These are phyloP conservation scores for Triplophysa yarkandensis DNA, from an alignment of 2,797 vertebrate genomes.

Conservation along the genomic window DNA sequence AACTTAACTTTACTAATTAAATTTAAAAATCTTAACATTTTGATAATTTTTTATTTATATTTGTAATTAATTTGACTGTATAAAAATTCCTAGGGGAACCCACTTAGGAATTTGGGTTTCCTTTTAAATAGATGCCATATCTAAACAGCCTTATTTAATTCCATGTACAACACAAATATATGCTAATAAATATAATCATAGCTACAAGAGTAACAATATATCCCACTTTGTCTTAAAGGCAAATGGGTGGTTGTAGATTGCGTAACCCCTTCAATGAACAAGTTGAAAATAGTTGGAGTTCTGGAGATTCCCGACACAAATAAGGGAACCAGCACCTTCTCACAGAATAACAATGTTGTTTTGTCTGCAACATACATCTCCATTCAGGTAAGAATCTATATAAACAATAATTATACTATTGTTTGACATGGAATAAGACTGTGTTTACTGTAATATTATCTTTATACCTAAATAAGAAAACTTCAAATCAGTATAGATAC, in stretches of 20 bases:
- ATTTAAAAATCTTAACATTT: no score
- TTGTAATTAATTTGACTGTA: no score
- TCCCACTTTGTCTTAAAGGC: constrained; percentile 62
- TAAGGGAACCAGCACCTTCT: constrained; percentile 45
- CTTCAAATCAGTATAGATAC: no score
- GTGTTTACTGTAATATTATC: neutral
- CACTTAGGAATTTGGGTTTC: no score
- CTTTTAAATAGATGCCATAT: no score
- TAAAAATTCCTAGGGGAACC: no score
- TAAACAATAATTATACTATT: no score
- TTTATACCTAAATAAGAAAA: neutral
- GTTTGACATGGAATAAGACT: neutral
- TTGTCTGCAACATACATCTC: constrained; percentile 82
- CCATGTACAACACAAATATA: no score
- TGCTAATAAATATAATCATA: neutral
- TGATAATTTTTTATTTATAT: no score
- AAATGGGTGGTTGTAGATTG: constrained; percentile 80
- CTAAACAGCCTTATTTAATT: no score
- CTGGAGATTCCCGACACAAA: constrained; percentile 77
- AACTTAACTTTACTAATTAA: no score
- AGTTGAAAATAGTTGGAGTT: constrained; percentile 77
- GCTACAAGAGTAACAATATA: neutral
- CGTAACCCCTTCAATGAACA: constrained; percentile 75
- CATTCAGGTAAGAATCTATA: constrained; percentile 74
- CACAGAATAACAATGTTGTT: constrained; percentile 60